Evolutionary conservation across 2,113 vertebrate species (phyloP).

Genomic region (Polyodon spathula): DNA sequence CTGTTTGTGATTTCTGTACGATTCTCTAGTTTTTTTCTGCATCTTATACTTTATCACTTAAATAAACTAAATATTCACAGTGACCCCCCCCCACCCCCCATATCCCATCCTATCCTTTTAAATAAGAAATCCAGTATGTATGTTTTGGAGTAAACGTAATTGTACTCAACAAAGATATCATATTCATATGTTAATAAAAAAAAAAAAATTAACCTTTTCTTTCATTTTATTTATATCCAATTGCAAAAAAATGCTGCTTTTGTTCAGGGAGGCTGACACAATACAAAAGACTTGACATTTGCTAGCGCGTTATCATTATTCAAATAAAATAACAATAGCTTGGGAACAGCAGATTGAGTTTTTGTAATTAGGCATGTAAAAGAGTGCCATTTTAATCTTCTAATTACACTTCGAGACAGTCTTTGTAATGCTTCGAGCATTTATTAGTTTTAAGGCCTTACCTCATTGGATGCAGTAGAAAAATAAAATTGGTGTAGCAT

Average conservation of each 20-base stretch:
- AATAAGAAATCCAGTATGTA: no score
- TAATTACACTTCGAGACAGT: constrained; percentile 44
- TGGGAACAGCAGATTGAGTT: constrained; percentile 32
- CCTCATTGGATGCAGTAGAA: constrained; percentile 21
- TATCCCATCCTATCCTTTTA: no score
- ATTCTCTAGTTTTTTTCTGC: no score
- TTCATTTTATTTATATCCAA: no score
- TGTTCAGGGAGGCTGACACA: neutral
- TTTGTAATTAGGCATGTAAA: constrained; percentile 43
- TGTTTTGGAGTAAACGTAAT: no score
- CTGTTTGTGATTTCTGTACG: no score
- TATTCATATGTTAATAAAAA: no score
- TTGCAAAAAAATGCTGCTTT: neutral
- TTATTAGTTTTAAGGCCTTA: constrained; percentile 22
- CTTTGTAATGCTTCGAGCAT: constrained; percentile 29
- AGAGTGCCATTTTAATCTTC: constrained; percentile 36
- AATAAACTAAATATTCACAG: no score
- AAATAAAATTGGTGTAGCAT: constrained; percentile 23
- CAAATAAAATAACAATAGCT: constrained; percentile 46
- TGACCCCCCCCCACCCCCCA: no score
- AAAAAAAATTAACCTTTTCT: no score
- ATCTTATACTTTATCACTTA: no score
- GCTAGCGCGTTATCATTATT: constrained; percentile 41
- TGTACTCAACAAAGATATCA: no score
- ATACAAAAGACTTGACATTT: constrained; percentile 22